Base-by-base conservation (phyloP, 2,113 vertebrate species). In the Delphinus delphis region DNA sequence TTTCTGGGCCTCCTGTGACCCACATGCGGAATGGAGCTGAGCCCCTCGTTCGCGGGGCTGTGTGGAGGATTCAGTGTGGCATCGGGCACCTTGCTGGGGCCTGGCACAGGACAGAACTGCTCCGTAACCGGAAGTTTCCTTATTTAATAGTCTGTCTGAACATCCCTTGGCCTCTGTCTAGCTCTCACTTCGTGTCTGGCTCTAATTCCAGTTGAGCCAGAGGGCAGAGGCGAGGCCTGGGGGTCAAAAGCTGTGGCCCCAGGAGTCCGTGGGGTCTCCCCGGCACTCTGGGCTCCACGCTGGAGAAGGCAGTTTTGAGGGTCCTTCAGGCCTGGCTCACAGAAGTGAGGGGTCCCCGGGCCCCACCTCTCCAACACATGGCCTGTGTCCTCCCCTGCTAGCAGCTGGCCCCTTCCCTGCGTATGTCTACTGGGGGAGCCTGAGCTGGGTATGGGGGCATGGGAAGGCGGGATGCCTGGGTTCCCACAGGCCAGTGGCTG, bases 401-500 rank as follows among this genome's bases (percentile, higher is more conserved):
- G 83, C 6, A 17, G 73, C 65, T 47, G 50, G 80, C 77, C 65
- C 65, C 38, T 60, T 73, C 8, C 79, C 7, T 38, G 2, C 77
- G 55, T 81, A 18, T 90, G 95, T 93, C 92, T 96, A 67, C 71
- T 41, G 55, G 90, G 92, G 88, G 74, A 88, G 53, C 53, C 58
- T 5, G 83, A 81, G 76, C 73, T 1, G 50, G 90, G 95, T 63
- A 89, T 55, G 47, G 92, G 97, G 96, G 95, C 96, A 93, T 97
- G 98, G 96, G 98, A 98, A 98, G 98, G 97, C 96, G 33, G 95
- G 95, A 77, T 1, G 96, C 96, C 97, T 95, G 97, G 97, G 98
- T 98, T 98, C 98, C 96, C 98, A 98, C 98, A 98, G 97, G 95
- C 97, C 47, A 0, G 82, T 0, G 73, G 97, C 97, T 98, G 98